Percentiles rank a stretch among this genome's conserved stretches.
Evolutionary conservation across 2,113 vertebrate species (phyloP).

Genomic region (Cyphomyrus plagiostoma): DNA sequence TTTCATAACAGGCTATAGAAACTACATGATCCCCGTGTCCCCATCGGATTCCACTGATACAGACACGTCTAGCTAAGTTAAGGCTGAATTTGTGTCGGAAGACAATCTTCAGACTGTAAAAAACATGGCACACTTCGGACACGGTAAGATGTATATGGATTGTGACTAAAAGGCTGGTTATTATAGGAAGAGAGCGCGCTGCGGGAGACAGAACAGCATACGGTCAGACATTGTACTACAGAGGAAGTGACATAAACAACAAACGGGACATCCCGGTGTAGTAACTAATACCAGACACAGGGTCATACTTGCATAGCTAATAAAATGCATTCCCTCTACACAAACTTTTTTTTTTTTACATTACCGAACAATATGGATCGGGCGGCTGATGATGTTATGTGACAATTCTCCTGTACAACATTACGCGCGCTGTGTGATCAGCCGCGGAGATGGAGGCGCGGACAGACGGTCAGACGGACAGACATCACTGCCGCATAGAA

Average conservation of each 20-base stretch:
- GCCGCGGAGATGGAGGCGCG: background rate
- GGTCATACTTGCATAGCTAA: background rate
- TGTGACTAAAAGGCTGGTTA: background rate
- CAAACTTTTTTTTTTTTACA: slow-evolving; percentile 4
- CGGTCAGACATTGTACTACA: background rate
- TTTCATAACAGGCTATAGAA: background rate
- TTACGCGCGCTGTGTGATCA: background rate
- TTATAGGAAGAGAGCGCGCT: background rate
- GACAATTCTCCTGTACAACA: background rate
- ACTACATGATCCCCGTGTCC: too few species aligned
- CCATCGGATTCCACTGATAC: background rate
- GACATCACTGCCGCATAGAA: slow-evolving; percentile 37
- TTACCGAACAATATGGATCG: background rate
- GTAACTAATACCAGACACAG: background rate
- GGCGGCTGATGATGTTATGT: background rate
- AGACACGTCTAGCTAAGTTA: background rate
- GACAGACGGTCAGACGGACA: slow-evolving; percentile 9
- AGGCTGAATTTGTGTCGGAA: background rate
- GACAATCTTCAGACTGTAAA: background rate
- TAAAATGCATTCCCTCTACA: background rate
- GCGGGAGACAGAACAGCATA: background rate
- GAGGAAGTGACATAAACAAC: slow-evolving; percentile 14
- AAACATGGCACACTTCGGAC: background rate
- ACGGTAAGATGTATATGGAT: background rate
- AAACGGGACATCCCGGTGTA: slow-evolving; percentile 7